A percentile compares a stretch with the other conserved stretches of the same genome.
Conservation (phyloP, 2,113 vertebrate genomes). For the Lontra canadensis region DNA sequence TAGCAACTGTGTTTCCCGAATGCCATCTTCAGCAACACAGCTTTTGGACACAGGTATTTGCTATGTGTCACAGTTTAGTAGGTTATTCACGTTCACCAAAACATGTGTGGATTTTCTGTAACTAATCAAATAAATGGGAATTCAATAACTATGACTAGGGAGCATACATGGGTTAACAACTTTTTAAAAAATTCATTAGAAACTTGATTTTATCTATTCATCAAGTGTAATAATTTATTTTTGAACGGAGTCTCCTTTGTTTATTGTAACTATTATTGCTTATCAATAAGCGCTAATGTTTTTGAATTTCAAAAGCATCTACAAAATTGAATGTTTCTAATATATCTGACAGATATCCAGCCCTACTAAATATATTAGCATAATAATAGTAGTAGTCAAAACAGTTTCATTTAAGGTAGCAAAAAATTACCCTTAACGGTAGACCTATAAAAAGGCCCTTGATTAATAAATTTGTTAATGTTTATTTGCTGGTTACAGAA, state of each 20-base stretch:
- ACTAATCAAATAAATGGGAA: neutral
- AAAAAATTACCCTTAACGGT: neutral
- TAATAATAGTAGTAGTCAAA: constrained; percentile 2
- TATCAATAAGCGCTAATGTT: neutral
- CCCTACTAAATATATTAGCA: neutral
- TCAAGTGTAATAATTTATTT: neutral
- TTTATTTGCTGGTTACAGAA: constrained; percentile 2
- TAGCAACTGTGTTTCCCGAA: constrained; percentile 62
- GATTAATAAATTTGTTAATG: constrained; percentile 34
- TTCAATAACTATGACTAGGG: neutral
- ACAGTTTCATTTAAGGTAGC: constrained; percentile 23
- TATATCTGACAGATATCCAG: neutral
- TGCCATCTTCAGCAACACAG: neutral
- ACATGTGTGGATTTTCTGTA: neutral
- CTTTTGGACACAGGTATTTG: neutral
- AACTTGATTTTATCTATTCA: constrained; percentile 42
- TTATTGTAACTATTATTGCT: constrained; percentile 24
- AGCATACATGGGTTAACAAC: neutral
- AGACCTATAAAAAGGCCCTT: neutral
- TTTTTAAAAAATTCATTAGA: constrained; percentile 7
- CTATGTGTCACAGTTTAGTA: neutral
- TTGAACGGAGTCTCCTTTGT: constrained; percentile 10
- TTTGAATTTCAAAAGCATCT: constrained; percentile 28
- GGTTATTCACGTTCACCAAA: neutral
- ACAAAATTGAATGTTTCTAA: constrained; percentile 13